Conservation (phyloP, 2,113 vertebrate genomes). For the Poeciliopsis retropinna region DNA sequence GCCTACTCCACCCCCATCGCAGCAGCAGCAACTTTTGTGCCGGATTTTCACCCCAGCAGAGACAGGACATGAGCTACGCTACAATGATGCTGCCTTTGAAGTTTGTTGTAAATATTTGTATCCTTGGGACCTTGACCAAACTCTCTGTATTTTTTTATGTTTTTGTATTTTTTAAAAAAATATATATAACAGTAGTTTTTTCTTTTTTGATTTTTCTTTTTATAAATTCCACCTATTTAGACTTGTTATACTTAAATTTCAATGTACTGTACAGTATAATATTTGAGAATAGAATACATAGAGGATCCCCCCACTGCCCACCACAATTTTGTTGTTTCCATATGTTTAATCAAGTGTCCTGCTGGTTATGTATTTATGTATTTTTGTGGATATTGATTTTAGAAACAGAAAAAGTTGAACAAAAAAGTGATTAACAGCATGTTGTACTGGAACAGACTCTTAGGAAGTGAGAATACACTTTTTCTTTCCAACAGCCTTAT, state of each 20-base stretch:
- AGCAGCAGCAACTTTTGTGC: constrained; percentile 78
- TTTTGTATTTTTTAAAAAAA: constrained; percentile 13
- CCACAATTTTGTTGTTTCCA: neutral
- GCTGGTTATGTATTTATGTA: neutral
- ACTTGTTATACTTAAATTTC: neutral
- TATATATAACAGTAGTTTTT: neutral
- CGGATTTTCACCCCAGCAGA: constrained; percentile 65
- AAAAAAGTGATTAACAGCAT: neutral
- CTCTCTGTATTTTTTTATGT: neutral
- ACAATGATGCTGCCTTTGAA: neutral
- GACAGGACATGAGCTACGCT: constrained; percentile 45
- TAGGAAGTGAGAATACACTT: neutral
- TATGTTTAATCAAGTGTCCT: neutral
- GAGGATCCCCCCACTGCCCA: too few relatives aligned
- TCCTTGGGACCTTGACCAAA: neutral
- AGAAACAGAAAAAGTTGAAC: constrained; percentile 13
- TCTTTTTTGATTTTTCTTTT: neutral
- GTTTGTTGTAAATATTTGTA: neutral
- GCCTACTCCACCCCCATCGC: constrained; percentile 86
- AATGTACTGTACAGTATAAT: neutral
- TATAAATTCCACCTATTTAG: neutral
- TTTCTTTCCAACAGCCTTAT: neutral
- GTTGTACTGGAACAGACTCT: neutral
- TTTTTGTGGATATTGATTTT: neutral
- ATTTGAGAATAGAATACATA: neutral